Base-by-base conservation (phyloP, 2,113 vertebrate species). In the Pica pica region DNA sequence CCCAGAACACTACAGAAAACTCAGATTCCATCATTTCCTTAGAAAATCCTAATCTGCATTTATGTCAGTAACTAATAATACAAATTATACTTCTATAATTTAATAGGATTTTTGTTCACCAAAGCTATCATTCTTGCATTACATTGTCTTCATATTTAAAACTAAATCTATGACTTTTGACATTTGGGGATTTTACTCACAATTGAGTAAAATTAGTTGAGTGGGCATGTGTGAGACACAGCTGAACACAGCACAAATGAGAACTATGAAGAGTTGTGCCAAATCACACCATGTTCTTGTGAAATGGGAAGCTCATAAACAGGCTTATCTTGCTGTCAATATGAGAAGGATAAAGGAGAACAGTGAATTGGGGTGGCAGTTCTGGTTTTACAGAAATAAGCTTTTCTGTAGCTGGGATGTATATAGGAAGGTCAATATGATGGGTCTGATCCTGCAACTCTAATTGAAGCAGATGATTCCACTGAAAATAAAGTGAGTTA, bases 231-330 rank as follows among this genome's bases (percentile, higher is more conserved):
- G 90, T 83, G 93, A 95, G 94, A 94, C 56, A 65, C 64, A 93
- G 90, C 75, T 91, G 67, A 94, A 94, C 70, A n/a, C 90, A 95
- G 83, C 52, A 77, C 85, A 83, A 93, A 84, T 3, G 70, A 85
- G 87, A 87, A 60, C 89, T 47, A n/a, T 11, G 56, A 65, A 85
- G 87, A 87, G 17, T 73, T 82, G 46, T 88, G 95, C 91, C 94
- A 95, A 95, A 94, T 93, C 59, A 96, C 90, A 93, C 67, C 67
- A 74, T 70, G 85, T 93, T 93, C 95, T 94, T 95, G 67, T 30
- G 18, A 89, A 94, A 94, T 23, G 39, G 90, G 59, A 80, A 64
- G 42, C 78, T 90, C 88, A 88, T 33, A 70, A 93, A 61, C 68
- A 88, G 71, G 28, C 74, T 69, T 20, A 24, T 82, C 89, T 94